Base-by-base conservation (phyloP, 1,140 invertebrate species). In the Dreissena polymorpha region DNA sequence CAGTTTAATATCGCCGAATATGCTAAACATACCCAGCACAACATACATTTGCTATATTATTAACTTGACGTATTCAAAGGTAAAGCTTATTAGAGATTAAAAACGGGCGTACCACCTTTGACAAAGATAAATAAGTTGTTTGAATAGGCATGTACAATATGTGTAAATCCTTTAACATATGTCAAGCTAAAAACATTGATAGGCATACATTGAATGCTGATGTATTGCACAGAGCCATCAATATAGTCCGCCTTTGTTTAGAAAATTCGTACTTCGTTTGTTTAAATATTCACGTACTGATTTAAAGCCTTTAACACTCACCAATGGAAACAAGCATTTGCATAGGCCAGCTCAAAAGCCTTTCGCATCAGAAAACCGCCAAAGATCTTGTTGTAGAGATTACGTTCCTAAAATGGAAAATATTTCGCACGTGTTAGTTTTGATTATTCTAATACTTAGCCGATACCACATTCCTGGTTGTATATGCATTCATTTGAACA, bases 291-390 rank as follows among this genome's bases (percentile, higher is more conserved):
- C n/a, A 74, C 63, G 23, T 65, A 74, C 29, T 39, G 39, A 39
- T 39, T 16, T 68, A 63, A n/a, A 29, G 49, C 21, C 55, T 21
- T 39, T 10, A 13, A 29, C 29, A 89, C 90, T 92, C 92, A 94
- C 94, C 93, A 92, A 88, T 93, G 94, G 68, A 95, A 89, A 86
- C 94, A 95, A 0, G 94, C 95, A 83, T 95, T 94, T 18, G 95
- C 94, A 94, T 95, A 96, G 55, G 95, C 96, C 25, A 97, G 92
- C 93, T 97, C 96, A 67, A 95, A 93, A 7, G 96, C 96, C 82
- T 95, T 94, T 73, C 96, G 93, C 96, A 97, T 97, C n/a, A 97
- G 93, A 91, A 95, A 97, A 0, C 96, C 96, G 77, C 96, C 96
- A 93, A 97, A 97, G 60, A 97, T 95, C 88, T 96, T 96, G 89